These are phyloP conservation scores for Isichthys henryi DNA, from an alignment of 2,113 vertebrate genomes.

Conservation along the genomic window DNA sequence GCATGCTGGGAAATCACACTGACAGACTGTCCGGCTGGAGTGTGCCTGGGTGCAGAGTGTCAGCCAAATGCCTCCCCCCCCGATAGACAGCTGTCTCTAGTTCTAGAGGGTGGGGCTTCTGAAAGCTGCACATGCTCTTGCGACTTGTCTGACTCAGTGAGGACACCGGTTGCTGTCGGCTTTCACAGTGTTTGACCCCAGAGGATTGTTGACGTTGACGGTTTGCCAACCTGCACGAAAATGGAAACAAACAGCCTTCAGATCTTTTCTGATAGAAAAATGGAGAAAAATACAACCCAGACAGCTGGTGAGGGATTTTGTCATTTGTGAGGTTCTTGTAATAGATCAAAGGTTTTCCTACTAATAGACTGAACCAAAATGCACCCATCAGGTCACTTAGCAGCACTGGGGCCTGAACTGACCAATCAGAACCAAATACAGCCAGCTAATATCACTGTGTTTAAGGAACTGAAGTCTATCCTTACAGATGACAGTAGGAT, in stretches of 20 bases:
- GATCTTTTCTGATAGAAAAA: neutral
- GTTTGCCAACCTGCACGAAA: neutral
- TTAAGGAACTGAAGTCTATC: neutral
- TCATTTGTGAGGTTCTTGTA: neutral
- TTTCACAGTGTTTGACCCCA: neutral
- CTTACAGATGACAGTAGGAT: neutral
- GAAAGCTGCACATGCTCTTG: neutral
- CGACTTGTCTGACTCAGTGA: neutral
- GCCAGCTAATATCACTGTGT: neutral
- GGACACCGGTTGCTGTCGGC: neutral
- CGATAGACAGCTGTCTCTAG: neutral
- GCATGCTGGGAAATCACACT: slow-evolving; percentile 77
- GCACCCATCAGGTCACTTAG: too few relatives aligned
- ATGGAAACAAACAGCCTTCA: neutral
- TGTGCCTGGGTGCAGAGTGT: neutral
- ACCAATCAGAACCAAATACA: neutral
- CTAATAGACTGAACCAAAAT: neutral
- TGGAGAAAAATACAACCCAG: neutral
- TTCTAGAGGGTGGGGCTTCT: neutral
- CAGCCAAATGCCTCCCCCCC: neutral
- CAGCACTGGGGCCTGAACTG: neutral
- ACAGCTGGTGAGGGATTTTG: neutral
- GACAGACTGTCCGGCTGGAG: slow-evolving; percentile 60
- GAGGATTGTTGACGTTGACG: neutral
- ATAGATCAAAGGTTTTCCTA: neutral